A percentile compares a stretch with the other conserved stretches of the same genome.
These are phyloP conservation scores for Rhabditoides inermis DNA, from an alignment of 2,888 invertebrate genomes.

Conservation along the genomic window DNA sequence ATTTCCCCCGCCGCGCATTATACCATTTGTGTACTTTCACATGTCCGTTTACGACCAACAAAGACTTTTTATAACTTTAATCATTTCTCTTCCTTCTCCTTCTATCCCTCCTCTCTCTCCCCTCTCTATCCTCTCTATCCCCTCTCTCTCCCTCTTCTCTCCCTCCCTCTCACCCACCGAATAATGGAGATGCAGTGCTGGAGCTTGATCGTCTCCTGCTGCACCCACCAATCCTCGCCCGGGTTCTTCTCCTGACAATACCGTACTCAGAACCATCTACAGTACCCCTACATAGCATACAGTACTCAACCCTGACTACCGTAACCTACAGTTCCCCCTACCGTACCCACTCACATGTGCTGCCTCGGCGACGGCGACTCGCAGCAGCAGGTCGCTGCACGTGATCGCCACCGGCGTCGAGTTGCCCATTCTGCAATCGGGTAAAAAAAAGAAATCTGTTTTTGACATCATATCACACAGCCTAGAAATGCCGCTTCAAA, in stretches of 20 bases:
- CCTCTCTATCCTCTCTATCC: too few species aligned
- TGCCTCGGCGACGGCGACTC: slow-evolving; percentile 10
- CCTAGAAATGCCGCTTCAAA: background rate
- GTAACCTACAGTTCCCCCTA: background rate
- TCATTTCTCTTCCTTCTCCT: too few species aligned
- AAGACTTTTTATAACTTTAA: too few species aligned
- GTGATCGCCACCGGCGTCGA: slow-evolving; percentile 19
- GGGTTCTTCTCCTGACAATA: background rate
- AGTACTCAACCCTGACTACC: background rate
- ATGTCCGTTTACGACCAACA: too few species aligned
- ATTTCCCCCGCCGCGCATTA: too few species aligned
- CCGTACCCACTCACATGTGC: too few species aligned
- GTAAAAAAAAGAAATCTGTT: background rate
- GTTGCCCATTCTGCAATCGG: slow-evolving; percentile 15
- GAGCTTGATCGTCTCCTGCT: slow-evolving; percentile 7
- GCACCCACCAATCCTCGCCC: too few species aligned
- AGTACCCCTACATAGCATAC: background rate
- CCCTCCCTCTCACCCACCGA: slow-evolving; percentile 3
- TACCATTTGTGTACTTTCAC: too few species aligned
- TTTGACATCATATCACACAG: background rate
- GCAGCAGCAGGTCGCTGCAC: slow-evolving; percentile 18
- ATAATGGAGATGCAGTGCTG: slow-evolving; percentile 7
- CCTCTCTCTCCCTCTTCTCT: background rate
- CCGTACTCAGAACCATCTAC: too few species aligned
- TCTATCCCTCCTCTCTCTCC: too few species aligned